Evolutionary conservation across 1,140 invertebrate genomes (phyloP), one percentile per base, ranked within the genome.

Genomic region (Grapholita molesta): DNA sequence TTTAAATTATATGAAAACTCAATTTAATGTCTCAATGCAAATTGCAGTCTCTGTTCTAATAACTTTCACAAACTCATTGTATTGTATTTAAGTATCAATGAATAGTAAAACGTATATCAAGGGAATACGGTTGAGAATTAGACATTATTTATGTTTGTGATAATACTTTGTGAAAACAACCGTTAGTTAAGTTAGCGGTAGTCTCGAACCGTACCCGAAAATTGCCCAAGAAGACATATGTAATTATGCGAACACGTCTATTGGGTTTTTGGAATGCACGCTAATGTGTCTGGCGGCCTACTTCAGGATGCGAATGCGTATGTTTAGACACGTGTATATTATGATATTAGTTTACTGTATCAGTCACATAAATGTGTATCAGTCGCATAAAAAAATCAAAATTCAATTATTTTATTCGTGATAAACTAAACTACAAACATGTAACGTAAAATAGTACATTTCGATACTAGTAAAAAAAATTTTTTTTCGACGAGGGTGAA

Each of bases 201-300:
- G 67, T 66, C 68, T 67, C 71, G 66, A 21, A 3, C 42, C 42
- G 3, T 28, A 52, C 67, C 74, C 74, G 70, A 76, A 73, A 74
- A 74, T 71, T 66, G 69, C 72, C 52, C 67, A 80, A 76, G 75
- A 77, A 77, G 73, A 72, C 68, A 77, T 75, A n/a, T n/a, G n/a
- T n/a, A 69, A 69, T 38, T 70, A 77, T 69, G 55, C 55, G 75
- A 77, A 83, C 71, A 70, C 69, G 76, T 77, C 75, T 76, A 76
- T 76, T 83, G 72, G 66, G 75, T 79, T 82, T 82, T 86, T 65
- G 73, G 78, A 79, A 83, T 84, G 74, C 70, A 71, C 80, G 72
- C 73, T 87, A 84, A 85, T 84, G 82, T 61, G 79, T 87, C 83
- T 87, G 77, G 79, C 74, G 78, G 74, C 83, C 83, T 77, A 84